A percentile compares a stretch with the other conserved stretches of the same genome.
Evolutionary conservation across 2,113 vertebrate species (phyloP).

Genomic region (Eleginops maclovinus): DNA sequence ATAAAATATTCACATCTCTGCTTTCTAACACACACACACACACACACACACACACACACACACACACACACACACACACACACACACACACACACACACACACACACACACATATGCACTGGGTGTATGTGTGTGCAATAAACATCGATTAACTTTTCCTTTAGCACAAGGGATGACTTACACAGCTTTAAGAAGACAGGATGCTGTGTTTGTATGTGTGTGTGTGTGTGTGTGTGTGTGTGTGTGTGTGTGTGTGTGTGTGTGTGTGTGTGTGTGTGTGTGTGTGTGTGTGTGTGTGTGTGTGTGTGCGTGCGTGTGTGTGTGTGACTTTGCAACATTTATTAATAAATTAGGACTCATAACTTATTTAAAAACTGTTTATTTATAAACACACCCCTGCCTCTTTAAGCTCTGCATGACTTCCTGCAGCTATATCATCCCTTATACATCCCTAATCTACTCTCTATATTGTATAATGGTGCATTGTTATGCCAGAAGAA

Average conservation of each 20-base stretch:
- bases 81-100: not conserved
- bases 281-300: constrained; percentile 23
- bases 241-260: not conserved
- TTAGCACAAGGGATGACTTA: constrained; percentile 43
- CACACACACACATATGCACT: too few relatives aligned
- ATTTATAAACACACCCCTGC: constrained; percentile 57
- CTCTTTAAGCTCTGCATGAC: constrained; percentile 1
- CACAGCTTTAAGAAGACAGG: constrained; percentile 58
- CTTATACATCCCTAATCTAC: not conserved
- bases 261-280: constrained; percentile 3
- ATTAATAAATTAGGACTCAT: constrained; percentile 78
- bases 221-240: not conserved
- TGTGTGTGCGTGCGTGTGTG: constrained; percentile 3
- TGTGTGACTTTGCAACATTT: constrained; percentile 25
- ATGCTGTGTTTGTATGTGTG: constrained; percentile 12
- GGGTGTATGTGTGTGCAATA: constrained; percentile 41
- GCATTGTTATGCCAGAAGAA: not conserved
- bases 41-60: not conserved
- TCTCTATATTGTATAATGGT: not conserved
- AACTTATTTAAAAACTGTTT: constrained; percentile 73
- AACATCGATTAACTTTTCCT: constrained; percentile 58
- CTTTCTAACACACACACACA: not conserved
- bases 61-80: not conserved
- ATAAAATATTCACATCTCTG: constrained; percentile 50
- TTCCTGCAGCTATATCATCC: constrained; percentile 14